Evolutionary conservation across 2,797 vertebrate species (phyloP).

Genomic region (Fistularia tabacaria): DNA sequence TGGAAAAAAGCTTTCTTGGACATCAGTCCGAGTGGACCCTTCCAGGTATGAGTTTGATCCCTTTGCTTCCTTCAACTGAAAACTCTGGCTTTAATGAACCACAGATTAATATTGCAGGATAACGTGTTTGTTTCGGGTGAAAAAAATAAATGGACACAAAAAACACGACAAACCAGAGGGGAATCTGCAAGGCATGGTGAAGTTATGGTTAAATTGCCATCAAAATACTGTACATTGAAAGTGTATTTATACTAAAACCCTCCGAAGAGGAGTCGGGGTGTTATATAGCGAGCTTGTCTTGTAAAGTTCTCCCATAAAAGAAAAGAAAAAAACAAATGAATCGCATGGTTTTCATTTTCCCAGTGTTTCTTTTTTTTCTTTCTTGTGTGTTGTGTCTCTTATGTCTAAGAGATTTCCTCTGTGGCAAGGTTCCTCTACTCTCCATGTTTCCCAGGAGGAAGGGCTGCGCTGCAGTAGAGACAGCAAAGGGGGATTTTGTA

Average conservation of each 20-base stretch:
- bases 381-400: constrained; percentile 19
- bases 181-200: too few species aligned
- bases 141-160: neutral
- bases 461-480: constrained; percentile 6
- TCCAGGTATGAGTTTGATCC: constrained; percentile 82
- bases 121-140: neutral
- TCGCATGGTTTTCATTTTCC: constrained; percentile 13
- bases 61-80: neutral
- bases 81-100: too few species aligned
- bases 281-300: too few species aligned
- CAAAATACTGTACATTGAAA: too few species aligned
- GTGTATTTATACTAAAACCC: too few species aligned
- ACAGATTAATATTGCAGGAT: too few species aligned
- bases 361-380: constrained; percentile 7
- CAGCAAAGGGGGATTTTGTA: constrained; percentile 16
- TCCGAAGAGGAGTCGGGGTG: too few species aligned
- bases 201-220: too few species aligned
- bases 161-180: too few species aligned
- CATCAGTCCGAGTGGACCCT: constrained; percentile 87
- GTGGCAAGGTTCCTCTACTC: constrained; percentile 15
- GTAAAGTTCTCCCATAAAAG: neutral
- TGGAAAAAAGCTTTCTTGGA: constrained; percentile 89
- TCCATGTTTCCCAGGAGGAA: constrained; percentile 31
- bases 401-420: constrained; percentile 17
- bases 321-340: neutral